Base-by-base conservation (phyloP, 2,888 invertebrate species). In the Pollenia angustigena region DNA sequence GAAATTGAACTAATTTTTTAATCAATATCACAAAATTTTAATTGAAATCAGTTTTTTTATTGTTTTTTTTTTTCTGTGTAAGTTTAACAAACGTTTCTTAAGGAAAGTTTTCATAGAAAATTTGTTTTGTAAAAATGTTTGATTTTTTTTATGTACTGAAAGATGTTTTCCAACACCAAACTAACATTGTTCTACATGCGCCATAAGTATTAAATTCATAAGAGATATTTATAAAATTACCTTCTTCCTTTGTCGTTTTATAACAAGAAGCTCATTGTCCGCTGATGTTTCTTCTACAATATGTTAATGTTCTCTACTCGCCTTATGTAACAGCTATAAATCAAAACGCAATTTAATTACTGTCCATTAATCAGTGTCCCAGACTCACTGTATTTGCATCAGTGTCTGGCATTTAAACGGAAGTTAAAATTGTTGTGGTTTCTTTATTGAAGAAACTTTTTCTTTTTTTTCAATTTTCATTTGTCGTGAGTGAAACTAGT, bases 391-490 rank as follows among this genome's bases (percentile, higher is more conserved):
- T 81, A 62, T 54, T 71, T 72, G 14, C 81, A 54, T 52, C 81
- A 56, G 18, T 66, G 72, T 72, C 72, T 66, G 72, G 56, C 72
- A 81, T 58, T 81, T 72, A 81, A 81, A 81, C 80, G 80, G 80
- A 81, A 81, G 80, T 81, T 72, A 40, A 64, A 72, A 81, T 80
- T 80, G 52, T 69, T 68, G 68, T 18, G 11, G 7, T 18, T 62
- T 9, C 40, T 54, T 54, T 32, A 6, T 6, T 0, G 32, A 32
- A 32, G 32, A 32, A 32, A 32, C 16, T 32, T 58, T 40, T 18
- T 40, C 42, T 9, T 42, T 42, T 56, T n/a, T 32, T 12, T 44
- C 9, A 54, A 54, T n/a, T 54, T 46, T 52, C 12, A 66, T 54
- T 16, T 11, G 56, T 64, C 56, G 52, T 74, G 42, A 48, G 56